Evolutionary conservation across 2,888 invertebrate species (phyloP).

Genomic region (Amblyjoppa fuscipennis): DNA sequence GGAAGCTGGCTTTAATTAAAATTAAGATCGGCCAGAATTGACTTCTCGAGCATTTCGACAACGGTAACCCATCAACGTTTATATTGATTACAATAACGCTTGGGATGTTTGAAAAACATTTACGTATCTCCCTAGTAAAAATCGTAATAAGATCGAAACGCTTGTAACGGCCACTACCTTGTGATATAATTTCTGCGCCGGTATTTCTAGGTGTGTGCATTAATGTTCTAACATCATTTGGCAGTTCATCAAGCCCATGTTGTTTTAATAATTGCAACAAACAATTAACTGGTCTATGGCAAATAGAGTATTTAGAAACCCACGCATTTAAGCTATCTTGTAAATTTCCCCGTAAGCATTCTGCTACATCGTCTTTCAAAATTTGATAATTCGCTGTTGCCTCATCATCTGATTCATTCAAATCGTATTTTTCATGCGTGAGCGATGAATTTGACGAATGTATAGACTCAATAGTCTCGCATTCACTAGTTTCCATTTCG

Average conservation of each 20-base stretch:
- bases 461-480: slow-evolving; percentile 18
- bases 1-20: slow-evolving; percentile 33
- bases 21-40: slow-evolving; percentile 57
- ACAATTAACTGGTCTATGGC: slow-evolving; percentile 12
- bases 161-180: slow-evolving; percentile 8
- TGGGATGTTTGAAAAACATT: slow-evolving; percentile 12
- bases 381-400: slow-evolving; percentile 4
- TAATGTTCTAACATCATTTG: slow-evolving; percentile 33
- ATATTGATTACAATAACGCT: slow-evolving; percentile 10
- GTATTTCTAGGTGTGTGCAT: slow-evolving; percentile 29
- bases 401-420: slow-evolving; percentile 22
- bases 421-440: neutral
- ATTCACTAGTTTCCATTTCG: slow-evolving; percentile 26
- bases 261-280: slow-evolving; percentile 31
- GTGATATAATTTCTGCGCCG: neutral
- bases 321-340: slow-evolving; percentile 22
- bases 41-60: slow-evolving; percentile 18
- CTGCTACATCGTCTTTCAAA: neutral
- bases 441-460: slow-evolving; percentile 10
- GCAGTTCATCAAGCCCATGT: slow-evolving; percentile 26
- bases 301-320: slow-evolving; percentile 15
- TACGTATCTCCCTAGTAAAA: slow-evolving; percentile 1
- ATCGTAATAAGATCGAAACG: slow-evolving; percentile 6
- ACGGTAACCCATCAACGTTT: slow-evolving; percentile 40
- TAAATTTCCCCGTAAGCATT: slow-evolving; percentile 10